Conservation (phyloP, 1,140 invertebrate species). For the Fopius arisanus region DNA sequence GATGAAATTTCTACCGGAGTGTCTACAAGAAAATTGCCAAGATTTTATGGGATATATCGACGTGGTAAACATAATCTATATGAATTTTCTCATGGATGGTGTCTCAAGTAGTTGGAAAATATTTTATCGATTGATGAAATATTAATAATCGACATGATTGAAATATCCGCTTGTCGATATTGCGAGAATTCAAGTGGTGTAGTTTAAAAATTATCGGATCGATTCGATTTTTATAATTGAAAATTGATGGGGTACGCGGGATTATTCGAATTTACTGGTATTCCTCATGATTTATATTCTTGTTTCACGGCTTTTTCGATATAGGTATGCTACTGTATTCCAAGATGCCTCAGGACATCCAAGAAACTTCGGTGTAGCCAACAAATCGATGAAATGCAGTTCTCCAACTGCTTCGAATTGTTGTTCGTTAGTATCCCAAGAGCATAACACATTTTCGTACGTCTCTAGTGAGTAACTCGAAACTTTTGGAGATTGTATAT, state of each 20-base stretch:
- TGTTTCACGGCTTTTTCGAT: not conserved
- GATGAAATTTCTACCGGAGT: constrained; percentile 1
- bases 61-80: not conserved
- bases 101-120: too few species aligned
- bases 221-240: too few species aligned
- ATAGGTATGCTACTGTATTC: not conserved
- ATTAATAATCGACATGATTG: too few species aligned
- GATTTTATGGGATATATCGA: not conserved
- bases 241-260: too few species aligned
- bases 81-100: not conserved
- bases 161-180: too few species aligned
- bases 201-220: too few species aligned
- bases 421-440: constrained; percentile 30
- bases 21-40: constrained; percentile 4
- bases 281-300: not conserved
- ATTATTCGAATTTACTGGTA: too few species aligned
- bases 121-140: too few species aligned
- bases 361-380: not conserved
- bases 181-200: too few species aligned
- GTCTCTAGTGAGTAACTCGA: constrained; percentile 41
- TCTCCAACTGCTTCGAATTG: constrained; percentile 36
- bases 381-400: constrained; percentile 35
- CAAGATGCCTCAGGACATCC: not conserved
- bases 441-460: constrained; percentile 39
- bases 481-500: constrained; percentile 36